phyloP scores from a whole-genome alignment of 53 echinoderm and acorn worm species.

The Crossaster papposus region DNA sequence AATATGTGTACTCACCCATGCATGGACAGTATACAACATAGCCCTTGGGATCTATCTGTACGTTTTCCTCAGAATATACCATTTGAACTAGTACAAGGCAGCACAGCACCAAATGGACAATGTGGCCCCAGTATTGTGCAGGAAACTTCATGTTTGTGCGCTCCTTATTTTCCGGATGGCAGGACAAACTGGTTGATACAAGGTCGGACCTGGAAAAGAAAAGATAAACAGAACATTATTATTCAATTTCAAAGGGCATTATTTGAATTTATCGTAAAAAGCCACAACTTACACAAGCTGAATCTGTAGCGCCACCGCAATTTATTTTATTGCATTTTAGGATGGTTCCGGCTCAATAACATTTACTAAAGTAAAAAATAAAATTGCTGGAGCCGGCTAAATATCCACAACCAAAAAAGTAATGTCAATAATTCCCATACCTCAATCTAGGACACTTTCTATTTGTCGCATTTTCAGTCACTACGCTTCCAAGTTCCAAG shows the following conservation, averaged over 20 bases:
- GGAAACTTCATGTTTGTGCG: background rate
- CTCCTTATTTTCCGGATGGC: background rate
- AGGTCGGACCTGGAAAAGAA: background rate
- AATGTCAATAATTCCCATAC: too few relatives aligned
- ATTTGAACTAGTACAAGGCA: constrained; percentile 3
- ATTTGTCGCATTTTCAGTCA: too few relatives aligned
- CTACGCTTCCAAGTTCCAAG: too few relatives aligned
- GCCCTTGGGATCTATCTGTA: constrained; percentile 75
- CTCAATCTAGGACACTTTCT: too few relatives aligned
- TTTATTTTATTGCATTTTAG: too few relatives aligned
- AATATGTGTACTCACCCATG: constrained; percentile 98
- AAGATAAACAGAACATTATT: background rate
- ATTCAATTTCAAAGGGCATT: background rate
- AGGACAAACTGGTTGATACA: background rate
- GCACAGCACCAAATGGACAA: constrained; percentile 16
- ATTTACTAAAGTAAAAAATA: too few relatives aligned
- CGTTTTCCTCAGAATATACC: background rate
- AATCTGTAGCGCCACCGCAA: too few relatives aligned
- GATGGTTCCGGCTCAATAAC: too few relatives aligned
- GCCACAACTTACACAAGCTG: too few relatives aligned
- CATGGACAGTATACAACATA: constrained; percentile 91
- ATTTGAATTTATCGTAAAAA: background rate
- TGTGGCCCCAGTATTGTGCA: background rate
- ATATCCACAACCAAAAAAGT: too few relatives aligned
- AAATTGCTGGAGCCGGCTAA: too few relatives aligned